Evolutionary conservation across 1,140 invertebrate genomes (phyloP).

Genomic region (Drosophila bipectinata): DNA sequence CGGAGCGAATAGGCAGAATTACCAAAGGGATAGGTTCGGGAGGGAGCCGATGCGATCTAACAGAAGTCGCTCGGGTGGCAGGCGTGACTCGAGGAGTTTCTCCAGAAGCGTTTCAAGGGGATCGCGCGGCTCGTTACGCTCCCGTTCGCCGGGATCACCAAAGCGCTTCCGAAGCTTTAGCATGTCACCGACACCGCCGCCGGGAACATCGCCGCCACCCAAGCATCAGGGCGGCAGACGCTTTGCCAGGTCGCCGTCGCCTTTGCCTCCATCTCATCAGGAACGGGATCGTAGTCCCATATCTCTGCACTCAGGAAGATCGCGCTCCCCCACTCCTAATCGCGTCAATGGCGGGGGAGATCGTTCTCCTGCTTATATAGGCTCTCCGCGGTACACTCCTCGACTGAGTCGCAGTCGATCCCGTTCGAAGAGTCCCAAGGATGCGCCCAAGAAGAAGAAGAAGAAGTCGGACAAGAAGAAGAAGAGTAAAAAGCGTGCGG

Average conservation of each 20-base stretch:
- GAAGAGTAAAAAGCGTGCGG: slow-evolving; percentile 68
- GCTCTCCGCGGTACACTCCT: slow-evolving; percentile 70
- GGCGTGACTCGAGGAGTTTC: slow-evolving; percentile 54
- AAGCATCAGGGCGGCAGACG: slow-evolving; percentile 30
- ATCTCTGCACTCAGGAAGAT: slow-evolving; percentile 68
- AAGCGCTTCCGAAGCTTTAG: slow-evolving; percentile 74
- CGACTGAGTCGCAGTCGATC: slow-evolving; percentile 61
- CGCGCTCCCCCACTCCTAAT: slow-evolving; percentile 59
- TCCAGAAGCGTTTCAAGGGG: slow-evolving; percentile 56
- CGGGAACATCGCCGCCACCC: slow-evolving; percentile 25
- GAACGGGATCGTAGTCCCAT: slow-evolving; percentile 58
- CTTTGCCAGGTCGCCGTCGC: slow-evolving; percentile 53
- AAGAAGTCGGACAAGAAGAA: slow-evolving; percentile 72
- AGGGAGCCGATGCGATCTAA: slow-evolving; percentile 86
- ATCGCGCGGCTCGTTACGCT: slow-evolving; percentile 28
- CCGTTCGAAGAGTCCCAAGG: slow-evolving; percentile 63
- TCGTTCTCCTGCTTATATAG: slow-evolving; percentile 34
- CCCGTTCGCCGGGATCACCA: slow-evolving; percentile 59
- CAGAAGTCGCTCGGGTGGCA: slow-evolving; percentile 65
- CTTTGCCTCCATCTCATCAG: slow-evolving; percentile 31
- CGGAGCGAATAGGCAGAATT: slow-evolving; percentile 85
- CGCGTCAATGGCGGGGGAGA: slow-evolving; percentile 62
- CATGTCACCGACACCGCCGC: slow-evolving; percentile 64
- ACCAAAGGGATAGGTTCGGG: slow-evolving; percentile 90
- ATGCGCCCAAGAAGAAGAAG: slow-evolving; percentile 69